Evolutionary conservation across 2,888 invertebrate species (phyloP).

Genomic region (Cryptosula pallasiana): DNA sequence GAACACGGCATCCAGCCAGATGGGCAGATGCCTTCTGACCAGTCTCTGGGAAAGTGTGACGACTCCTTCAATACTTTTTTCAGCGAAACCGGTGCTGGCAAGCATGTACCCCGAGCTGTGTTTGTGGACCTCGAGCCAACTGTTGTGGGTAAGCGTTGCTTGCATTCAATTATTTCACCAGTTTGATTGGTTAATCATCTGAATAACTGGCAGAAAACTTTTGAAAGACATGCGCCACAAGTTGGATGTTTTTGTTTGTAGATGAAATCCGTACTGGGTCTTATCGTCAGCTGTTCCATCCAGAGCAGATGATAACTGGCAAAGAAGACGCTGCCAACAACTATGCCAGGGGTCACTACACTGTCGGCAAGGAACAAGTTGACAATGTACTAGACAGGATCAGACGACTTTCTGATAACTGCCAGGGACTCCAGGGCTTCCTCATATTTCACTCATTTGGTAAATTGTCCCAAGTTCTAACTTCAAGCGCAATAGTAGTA

Average conservation of each 20-base stretch:
- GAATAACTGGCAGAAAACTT: too few relatives aligned
- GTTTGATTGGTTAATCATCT: too few relatives aligned
- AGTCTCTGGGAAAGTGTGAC: slow-evolving; percentile 64
- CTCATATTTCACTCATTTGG: slow-evolving; percentile 62
- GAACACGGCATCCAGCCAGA: too few relatives aligned
- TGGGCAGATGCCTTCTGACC: slow-evolving; percentile 65
- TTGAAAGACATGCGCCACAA: too few relatives aligned
- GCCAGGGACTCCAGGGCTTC: slow-evolving; percentile 60
- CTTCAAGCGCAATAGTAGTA: too few relatives aligned
- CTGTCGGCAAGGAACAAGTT: slow-evolving; percentile 41
- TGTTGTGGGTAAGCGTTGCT: slow-evolving; percentile 65
- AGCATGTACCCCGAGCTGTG: slow-evolving; percentile 85
- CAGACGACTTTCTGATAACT: slow-evolving; percentile 61
- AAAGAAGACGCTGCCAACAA: slow-evolving; percentile 45
- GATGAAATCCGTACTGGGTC: slow-evolving; percentile 40
- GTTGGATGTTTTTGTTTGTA: too few relatives aligned
- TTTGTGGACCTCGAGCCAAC: slow-evolving; percentile 92
- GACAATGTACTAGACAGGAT: slow-evolving; percentile 46
- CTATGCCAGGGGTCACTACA: slow-evolving; percentile 43
- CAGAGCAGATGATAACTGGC: slow-evolving; percentile 42
- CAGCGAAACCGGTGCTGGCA: slow-evolving; percentile 80
- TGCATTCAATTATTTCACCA: too few relatives aligned
- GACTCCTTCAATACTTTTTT: too few relatives aligned
- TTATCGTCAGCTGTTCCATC: too few relatives aligned
- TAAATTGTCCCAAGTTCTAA: too few relatives aligned